Evolutionary conservation across 2,888 invertebrate genomes (phyloP), one percentile per base, ranked within the genome.

Genomic region (Nomada flava): DNA sequence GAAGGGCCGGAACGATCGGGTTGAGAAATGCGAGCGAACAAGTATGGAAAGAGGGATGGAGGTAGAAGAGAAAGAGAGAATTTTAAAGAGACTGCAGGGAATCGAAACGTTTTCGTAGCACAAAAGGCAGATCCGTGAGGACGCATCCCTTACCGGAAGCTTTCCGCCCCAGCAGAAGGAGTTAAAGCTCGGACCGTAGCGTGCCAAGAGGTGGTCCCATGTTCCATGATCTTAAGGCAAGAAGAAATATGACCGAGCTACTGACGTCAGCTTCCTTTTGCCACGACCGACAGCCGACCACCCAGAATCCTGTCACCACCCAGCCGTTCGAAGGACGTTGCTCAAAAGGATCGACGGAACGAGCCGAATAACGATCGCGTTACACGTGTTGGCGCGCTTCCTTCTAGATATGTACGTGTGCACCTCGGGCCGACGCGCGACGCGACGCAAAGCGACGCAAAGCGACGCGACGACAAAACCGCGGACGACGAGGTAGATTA

Each of bases 271-370:
- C 88, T 91, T 89, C 90, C 91, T 90, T 90, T 90, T 88, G 88
- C 88, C 82, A 79, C 81, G 86, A 86, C 88, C 90, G 91, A 90
- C 88, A 86, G 77, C 72, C 90, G 93, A 92, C 93, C 93, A 93
- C 93, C 93, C 93, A 92, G 93, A 92, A 92, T 91, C 89, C 92
- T 92, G 92, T 93, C 93, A 93, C 92, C 92, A 91, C 91, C 85
- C 88, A 76, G 87, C 86, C 86, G 84, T 87, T 77, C 88, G 87
- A 88, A 86, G 86, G 88, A 87, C 86, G 86, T 82, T 81, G 82
- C 70, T 82, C 83, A 79, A 85, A 86, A 84, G 86, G 86, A 88
- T 86, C 84, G 83, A 79, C 80, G 76, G 64, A 77, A 76, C 75
- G 79, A 80, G 71, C 79, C 82, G 67, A 82, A 67, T 71, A 75